These are phyloP conservation scores for Macrotrachela quadricornifera DNA, from an alignment of 1,140 invertebrate species.

Conservation along the genomic window DNA sequence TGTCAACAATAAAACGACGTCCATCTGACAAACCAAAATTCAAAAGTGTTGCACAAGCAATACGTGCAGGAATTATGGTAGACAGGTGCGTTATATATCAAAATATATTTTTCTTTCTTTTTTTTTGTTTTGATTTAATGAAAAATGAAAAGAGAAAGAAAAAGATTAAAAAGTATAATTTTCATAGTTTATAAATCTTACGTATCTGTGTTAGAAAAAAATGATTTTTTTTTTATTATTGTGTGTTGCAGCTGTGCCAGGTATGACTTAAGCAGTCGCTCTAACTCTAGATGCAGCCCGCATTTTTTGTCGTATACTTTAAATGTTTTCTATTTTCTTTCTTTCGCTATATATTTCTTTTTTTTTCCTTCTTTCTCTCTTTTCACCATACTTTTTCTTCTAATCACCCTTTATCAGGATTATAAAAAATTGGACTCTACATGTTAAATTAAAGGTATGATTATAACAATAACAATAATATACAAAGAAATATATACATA, in stretches of 20 bases:
- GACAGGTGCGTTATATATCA: slow-evolving; percentile 40
- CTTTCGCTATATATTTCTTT: too few species aligned
- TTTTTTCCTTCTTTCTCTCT: too few species aligned
- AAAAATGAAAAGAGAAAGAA: not conserved
- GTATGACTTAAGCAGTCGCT: not conserved
- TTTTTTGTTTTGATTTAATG: not conserved
- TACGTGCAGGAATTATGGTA: slow-evolving; percentile 85
- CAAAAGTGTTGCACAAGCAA: slow-evolving; percentile 84
- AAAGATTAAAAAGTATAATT: not conserved
- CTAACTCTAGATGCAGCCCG: too few species aligned
- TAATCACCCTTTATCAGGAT: too few species aligned
- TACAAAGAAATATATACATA: too few species aligned
- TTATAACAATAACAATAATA: too few species aligned
- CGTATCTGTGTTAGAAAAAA: not conserved
- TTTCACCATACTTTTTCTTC: too few species aligned
- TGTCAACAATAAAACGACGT: slow-evolving; percentile 24
- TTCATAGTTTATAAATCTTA: not conserved
- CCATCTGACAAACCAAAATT: slow-evolving; percentile 43
- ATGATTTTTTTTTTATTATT: not conserved
- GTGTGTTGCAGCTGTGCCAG: not conserved
- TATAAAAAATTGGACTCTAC: too few species aligned
- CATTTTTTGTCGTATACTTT: too few species aligned
- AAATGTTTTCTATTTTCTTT: too few species aligned
- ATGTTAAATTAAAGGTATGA: too few species aligned
- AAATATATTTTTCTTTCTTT: too few species aligned